A percentile compares a stretch with the other conserved stretches of the same genome.
phyloP scores from a whole-genome alignment of 2,113 vertebrate species.

The Synchiropus splendidus region DNA sequence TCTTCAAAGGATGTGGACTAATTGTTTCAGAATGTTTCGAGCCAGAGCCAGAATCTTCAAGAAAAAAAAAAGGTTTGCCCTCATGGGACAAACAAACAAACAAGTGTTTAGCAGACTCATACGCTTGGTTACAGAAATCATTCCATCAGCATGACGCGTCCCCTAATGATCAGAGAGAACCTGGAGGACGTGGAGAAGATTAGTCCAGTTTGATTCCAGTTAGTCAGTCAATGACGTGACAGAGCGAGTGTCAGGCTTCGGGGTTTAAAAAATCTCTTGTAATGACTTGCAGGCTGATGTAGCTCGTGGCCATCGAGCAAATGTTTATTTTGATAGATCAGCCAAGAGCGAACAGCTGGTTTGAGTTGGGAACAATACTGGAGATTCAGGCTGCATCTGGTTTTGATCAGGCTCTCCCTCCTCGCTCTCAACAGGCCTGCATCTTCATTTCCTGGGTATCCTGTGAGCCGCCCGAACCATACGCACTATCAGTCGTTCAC shows the following conservation, averaged over 20 bases:
- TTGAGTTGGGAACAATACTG: constrained; percentile 66
- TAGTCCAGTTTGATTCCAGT: constrained; percentile 2
- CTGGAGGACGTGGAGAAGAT: neutral
- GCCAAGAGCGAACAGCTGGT: constrained; percentile 71
- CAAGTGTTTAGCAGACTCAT: constrained; percentile 11
- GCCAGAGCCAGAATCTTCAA: constrained; percentile 19
- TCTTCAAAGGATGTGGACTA: constrained; percentile 23
- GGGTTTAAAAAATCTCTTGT: constrained; percentile 37
- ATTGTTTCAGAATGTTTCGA: constrained; percentile 38
- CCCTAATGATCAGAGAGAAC: neutral
- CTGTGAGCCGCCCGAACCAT: constrained; percentile 1
- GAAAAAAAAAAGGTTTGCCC: constrained; percentile 2
- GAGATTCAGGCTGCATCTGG: constrained; percentile 60
- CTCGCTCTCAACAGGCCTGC: constrained; percentile 17
- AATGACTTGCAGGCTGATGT: constrained; percentile 59
- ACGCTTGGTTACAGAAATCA: neutral
- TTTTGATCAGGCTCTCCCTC: constrained; percentile 47
- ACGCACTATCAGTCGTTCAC: too few relatives aligned
- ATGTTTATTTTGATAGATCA: constrained; percentile 73
- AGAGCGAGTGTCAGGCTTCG: constrained; percentile 24
- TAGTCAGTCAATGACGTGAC: constrained; percentile 15
- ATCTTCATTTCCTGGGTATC: constrained; percentile 51
- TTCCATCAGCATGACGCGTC: neutral
- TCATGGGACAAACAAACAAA: constrained; percentile 13
- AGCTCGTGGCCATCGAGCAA: constrained; percentile 56